Percentiles rank a stretch among this genome's conserved stretches.
Evolutionary conservation across 1,140 invertebrate genomes (phyloP).

Genomic region (Dendrolimus punctatus): DNA sequence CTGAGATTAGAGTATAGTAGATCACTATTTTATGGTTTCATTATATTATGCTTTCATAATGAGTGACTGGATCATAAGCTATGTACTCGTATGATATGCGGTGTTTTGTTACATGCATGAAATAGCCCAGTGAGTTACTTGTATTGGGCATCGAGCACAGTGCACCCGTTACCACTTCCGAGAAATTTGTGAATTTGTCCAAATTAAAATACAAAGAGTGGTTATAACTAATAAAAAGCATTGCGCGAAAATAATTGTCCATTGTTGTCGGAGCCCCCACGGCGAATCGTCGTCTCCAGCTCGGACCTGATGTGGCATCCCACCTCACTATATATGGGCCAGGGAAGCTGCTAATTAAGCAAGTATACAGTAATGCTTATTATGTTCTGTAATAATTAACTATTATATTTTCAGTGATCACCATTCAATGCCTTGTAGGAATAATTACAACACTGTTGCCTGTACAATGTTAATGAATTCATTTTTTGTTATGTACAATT

Average conservation of each 20-base stretch:
- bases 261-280: slow-evolving; percentile 42
- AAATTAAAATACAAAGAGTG: slow-evolving; percentile 62
- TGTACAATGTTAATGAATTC: too few relatives aligned
- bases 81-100: too few relatives aligned
- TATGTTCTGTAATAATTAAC: background rate
- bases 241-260: slow-evolving; percentile 52
- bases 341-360: slow-evolving; percentile 13
- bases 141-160: background rate
- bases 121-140: background rate
- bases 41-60: too few relatives aligned
- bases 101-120: background rate
- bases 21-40: too few relatives aligned
- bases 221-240: slow-evolving; percentile 57
- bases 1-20: too few relatives aligned
- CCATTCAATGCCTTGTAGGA: too few relatives aligned
- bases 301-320: slow-evolving; percentile 4
- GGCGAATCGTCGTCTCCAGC: slow-evolving; percentile 10
- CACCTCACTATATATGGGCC: slow-evolving; percentile 3
- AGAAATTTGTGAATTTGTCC: slow-evolving; percentile 56
- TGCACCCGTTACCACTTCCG: slow-evolving; percentile 27
- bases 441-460: too few relatives aligned
- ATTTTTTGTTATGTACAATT: too few relatives aligned
- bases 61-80: too few relatives aligned
- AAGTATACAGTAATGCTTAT: background rate
- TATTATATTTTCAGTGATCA: background rate